Evolutionary conservation across 2,797 vertebrate species (phyloP), one percentile per base, ranked within the genome.

Genomic region (Leptodactylus fallax): DNA sequence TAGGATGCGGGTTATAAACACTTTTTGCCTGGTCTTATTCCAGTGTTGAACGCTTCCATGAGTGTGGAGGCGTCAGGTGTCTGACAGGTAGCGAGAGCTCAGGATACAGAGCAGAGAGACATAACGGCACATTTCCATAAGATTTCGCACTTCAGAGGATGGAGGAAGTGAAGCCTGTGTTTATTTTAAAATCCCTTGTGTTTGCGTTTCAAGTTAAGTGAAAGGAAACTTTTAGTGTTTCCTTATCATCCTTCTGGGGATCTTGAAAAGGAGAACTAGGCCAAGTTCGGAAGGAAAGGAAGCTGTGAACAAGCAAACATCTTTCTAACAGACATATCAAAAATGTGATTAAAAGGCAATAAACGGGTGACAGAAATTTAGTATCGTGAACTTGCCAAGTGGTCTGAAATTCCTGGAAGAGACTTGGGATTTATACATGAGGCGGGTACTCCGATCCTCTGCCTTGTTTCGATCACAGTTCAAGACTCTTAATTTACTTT

Each of bases 231-330:
- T 88, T 88, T 76, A 85, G 89, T 90, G 90, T 90, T 94, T 94
- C 94, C 94, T 94, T 92, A 94, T 94, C 93, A 93, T 94, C 94
- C 92, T 94, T 92, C 91, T 91, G 92, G 92, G 91, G 93, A 93
- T 93, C 93, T 92, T 91, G 89, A 92, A 92, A 90, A 88, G 90
- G 92, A 91, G 90, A 90, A 90, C 88, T 90, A 92, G 92, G 93
- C 91, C 90, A 91, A 93, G 92, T 92, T 93, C 90, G 92, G 93
- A 94, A 94, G 93, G 93, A 93, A 93, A 92, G 90, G 92, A 93
- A 94, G 87, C 93, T 92, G 93, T 92, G 93, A 94, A 94, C 92
- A 93, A 93, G 91, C 92, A 92, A 92, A 93, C 91, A 92, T n/a
- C 88, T 90, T 91, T 91, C 90, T 90, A 89, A 77, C 89, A 91